Conservation (phyloP, 2,888 invertebrate species). For the Iphiclides podalirius region DNA sequence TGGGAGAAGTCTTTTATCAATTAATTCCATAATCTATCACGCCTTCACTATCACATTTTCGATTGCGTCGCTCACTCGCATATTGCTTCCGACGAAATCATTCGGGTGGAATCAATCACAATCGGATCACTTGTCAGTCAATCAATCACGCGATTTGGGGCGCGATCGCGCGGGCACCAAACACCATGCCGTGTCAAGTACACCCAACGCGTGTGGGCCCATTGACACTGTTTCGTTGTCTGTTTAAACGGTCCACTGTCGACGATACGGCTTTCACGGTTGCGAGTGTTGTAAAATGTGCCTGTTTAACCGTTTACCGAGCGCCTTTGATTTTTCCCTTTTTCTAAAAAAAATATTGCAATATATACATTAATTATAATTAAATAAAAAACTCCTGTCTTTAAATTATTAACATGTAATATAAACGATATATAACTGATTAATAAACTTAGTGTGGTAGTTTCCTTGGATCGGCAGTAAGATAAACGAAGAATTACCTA, state of each 20-base stretch:
- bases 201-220: conserved; percentile 28
- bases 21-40: too few species aligned
- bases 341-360: too few species aligned
- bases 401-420: too few species aligned
- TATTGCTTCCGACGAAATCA: conserved; percentile 32
- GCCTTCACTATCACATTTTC: too few species aligned
- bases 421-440: too few species aligned
- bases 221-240: conserved; percentile 27
- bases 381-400: too few species aligned
- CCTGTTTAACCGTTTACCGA: neutral
- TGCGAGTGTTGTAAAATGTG: neutral
- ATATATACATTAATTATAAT: too few species aligned
- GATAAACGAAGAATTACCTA: too few species aligned
- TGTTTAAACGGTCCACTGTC: conserved; percentile 18
- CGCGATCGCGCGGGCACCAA: conserved; percentile 20
- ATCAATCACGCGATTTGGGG: conserved; percentile 35
- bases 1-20: too few species aligned
- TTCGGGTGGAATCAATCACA: conserved; percentile 36
- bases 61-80: conserved; percentile 3
- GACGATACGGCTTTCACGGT: conserved; percentile 9
- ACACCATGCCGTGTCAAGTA: conserved; percentile 22
- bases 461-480: too few species aligned
- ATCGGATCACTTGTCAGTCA: conserved; percentile 44
- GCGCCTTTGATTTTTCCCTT: too few species aligned
- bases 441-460: too few species aligned